These are phyloP conservation scores for Vesta saturnalis DNA, from an alignment of 2,888 invertebrate genomes.

Conservation along the genomic window DNA sequence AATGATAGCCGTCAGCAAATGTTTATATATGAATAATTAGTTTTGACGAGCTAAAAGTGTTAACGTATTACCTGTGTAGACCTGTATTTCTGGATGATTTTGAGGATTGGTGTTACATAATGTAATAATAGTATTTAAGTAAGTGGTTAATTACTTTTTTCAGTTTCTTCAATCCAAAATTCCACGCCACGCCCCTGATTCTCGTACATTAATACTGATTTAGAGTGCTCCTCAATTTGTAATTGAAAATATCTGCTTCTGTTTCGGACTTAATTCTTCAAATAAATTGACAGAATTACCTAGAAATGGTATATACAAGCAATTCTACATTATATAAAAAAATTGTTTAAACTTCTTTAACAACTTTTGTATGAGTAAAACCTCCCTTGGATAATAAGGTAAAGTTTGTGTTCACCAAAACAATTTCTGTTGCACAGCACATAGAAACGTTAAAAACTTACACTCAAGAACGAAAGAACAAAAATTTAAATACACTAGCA, in stretches of 20 bases:
- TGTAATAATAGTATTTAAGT: too few relatives aligned
- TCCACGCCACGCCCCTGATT: too few relatives aligned
- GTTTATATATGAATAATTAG: too few relatives aligned
- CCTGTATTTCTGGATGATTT: too few relatives aligned
- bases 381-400: conserved; percentile 30
- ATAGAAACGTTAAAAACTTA: conserved; percentile 35
- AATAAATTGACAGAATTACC: conserved; percentile 22
- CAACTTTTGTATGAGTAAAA: conserved; percentile 18
- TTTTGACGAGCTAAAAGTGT: too few relatives aligned
- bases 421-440: conserved; percentile 29
- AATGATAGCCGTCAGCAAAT: too few relatives aligned
- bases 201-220: conserved; percentile 9
- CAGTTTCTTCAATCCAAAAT: too few relatives aligned
- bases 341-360: conserved; percentile 10
- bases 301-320: conserved; percentile 24
- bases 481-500: conserved; percentile 20
- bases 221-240: not conserved
- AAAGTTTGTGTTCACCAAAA: conserved; percentile 30
- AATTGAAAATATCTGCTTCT: conserved; percentile 24
- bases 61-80: too few relatives aligned
- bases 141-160: too few relatives aligned
- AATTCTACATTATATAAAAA: conserved; percentile 19
- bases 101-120: too few relatives aligned
- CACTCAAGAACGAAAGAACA: conserved; percentile 19
- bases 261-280: conserved; percentile 19